These are phyloP conservation scores for Anguilla megastoma DNA, from an alignment of 2,797 vertebrate genomes.

Conservation along the genomic window DNA sequence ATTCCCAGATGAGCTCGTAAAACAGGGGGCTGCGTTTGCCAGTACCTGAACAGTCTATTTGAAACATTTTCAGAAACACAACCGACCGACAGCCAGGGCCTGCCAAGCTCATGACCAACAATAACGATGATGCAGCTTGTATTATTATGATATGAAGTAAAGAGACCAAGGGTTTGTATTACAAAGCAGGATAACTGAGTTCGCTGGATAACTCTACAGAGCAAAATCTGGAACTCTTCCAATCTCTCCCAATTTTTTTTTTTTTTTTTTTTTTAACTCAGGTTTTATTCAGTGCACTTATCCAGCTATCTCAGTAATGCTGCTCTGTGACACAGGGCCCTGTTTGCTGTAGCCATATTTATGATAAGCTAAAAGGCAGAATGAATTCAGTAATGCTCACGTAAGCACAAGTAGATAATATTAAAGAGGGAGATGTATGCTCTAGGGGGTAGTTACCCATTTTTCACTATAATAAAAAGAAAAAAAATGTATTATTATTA, in stretches of 20 bases:
- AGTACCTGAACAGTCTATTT: neutral
- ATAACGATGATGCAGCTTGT: neutral
- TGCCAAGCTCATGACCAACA: neutral
- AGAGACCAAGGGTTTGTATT: neutral
- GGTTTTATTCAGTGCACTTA: no score
- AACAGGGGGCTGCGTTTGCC: neutral
- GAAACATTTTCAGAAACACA: neutral
- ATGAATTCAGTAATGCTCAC: neutral
- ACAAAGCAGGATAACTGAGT: no score
- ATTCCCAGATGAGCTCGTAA: neutral
- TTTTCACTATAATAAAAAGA: neutral
- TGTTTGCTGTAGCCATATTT: neutral
- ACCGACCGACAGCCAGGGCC: neutral
- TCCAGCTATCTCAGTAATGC: no score
- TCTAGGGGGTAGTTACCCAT: neutral
- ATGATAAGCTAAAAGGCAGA: neutral
- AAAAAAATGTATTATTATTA: neutral
- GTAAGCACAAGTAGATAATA: neutral
- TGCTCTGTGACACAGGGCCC: no score
- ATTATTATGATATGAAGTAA: neutral
- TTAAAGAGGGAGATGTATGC: neutral
- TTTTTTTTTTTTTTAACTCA: no score
- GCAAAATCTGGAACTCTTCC: no score
- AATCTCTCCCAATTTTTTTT: no score
- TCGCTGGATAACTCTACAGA: no score